Base-by-base conservation (phyloP, 2,888 invertebrate species). In the Orchesellides sinensis region DNA sequence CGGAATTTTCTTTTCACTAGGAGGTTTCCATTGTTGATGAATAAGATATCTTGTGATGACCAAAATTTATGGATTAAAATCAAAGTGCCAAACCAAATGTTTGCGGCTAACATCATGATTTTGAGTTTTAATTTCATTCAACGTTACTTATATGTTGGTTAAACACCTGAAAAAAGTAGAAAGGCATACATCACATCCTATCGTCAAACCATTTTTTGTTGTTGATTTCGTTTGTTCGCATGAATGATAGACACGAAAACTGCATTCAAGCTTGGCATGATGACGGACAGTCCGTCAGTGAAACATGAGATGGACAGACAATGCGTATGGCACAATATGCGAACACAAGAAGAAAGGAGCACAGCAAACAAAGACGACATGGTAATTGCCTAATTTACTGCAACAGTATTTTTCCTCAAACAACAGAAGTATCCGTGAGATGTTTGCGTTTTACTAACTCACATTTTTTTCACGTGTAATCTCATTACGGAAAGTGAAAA, bases 401-500 rank as follows among this genome's bases (percentile, higher is more conserved):
- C 66, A 66, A 49, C 69, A 78, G 0, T 25, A 32, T 32, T 49
- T 25, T 59, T 32, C n/a, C 61, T 17, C 61, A 78, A 61, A 68
- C 68, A 77, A 77, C 68, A 47, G 49, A 21, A 56, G 10, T 25
- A 49, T 29, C 66, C 27, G 47, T 47, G 47, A 27, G 47, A 40
- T 45, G 40, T 65, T 65, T 65, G 45, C 23, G 17, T 65, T 65
- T 65, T 45, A 27, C 40, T 27, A 56, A 19, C 19, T 61, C 45
- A 25, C 45, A 0, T 35, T 49, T 49, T 52, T 35, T 21, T 45
- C 19, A 21, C 49, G 29, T 23, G 68, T 45, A 79, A 79, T 79
- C 79, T 45, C 35, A 21, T 32, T 69, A 70, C 63, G 29, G 80
- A 73, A 80, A 80, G 79, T 72, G 79, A 79, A 80, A 80, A 80